A percentile compares a stretch with the other conserved stretches of the same genome.
phyloP scores from a whole-genome alignment of 1,140 invertebrate genomes.

The Drosophila melanogaster region Release_6_plus_ISO1_MT NT_037436.4:9373001-9373500 shows the following conservation, averaged over 20 bases:
- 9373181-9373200: slow-evolving; percentile 82
- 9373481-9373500: too few relatives aligned
- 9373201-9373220: slow-evolving; percentile 85
- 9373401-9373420: slow-evolving; percentile 95
- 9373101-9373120: background rate
- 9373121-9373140: too few relatives aligned
- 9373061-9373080: slow-evolving; percentile 88
- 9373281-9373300: slow-evolving; percentile 85
- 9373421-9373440: slow-evolving; percentile 85
- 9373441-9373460: background rate
- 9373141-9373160: slow-evolving; percentile 31
- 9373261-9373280: slow-evolving; percentile 85
- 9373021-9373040: slow-evolving; percentile 89
- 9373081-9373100: slow-evolving; percentile 90
- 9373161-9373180: slow-evolving; percentile 84
- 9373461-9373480: too few relatives aligned
- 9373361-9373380: too few relatives aligned
- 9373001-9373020: slow-evolving; percentile 83
- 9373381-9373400: slow-evolving; percentile 91
- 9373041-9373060: slow-evolving; percentile 87
- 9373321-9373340: slow-evolving; percentile 74
- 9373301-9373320: slow-evolving; percentile 84
- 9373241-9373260: slow-evolving; percentile 86
- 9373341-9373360: too few relatives aligned
- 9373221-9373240: slow-evolving; percentile 84